Evolutionary conservation across 2,113 vertebrate species (phyloP).

Genomic region (Eira barbara): DNA sequence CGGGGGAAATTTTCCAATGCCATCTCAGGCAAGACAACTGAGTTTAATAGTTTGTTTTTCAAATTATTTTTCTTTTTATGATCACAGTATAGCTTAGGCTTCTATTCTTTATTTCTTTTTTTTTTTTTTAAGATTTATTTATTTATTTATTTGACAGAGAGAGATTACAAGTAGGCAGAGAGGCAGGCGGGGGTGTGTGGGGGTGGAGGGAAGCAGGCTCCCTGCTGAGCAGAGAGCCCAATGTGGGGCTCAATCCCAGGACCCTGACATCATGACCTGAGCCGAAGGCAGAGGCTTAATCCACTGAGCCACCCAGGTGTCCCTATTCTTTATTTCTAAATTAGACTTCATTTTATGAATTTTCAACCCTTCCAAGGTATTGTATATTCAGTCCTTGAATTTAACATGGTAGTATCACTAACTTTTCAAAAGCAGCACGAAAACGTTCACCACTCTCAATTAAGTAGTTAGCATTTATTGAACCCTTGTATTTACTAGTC

Average conservation of each 20-base stretch:
- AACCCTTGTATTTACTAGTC: background rate
- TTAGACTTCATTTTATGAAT: background rate
- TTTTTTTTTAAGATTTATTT: no score
- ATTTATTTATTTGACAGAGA: no score
- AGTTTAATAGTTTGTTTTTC: background rate
- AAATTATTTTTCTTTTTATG: constrained; percentile 7
- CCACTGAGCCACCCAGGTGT: no score
- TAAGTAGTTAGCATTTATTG: background rate
- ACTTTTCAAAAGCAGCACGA: background rate
- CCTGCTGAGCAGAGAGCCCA: no score
- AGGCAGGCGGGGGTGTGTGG: fast-evolving
- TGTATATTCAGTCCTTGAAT: background rate
- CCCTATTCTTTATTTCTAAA: background rate
- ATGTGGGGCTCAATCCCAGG: no score
- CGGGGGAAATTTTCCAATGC: background rate
- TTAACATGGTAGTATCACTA: background rate
- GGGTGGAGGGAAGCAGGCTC: no score
- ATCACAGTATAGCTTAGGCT: background rate
- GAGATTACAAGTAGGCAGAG: no score
- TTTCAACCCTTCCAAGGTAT: background rate
- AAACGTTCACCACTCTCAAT: background rate
- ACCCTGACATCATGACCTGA: no score
- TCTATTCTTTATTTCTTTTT: background rate
- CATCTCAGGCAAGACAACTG: background rate
- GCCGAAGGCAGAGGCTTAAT: no score